Evolutionary conservation across 2,888 invertebrate species (phyloP).

Genomic region (Hirudinaria manillensis): DNA sequence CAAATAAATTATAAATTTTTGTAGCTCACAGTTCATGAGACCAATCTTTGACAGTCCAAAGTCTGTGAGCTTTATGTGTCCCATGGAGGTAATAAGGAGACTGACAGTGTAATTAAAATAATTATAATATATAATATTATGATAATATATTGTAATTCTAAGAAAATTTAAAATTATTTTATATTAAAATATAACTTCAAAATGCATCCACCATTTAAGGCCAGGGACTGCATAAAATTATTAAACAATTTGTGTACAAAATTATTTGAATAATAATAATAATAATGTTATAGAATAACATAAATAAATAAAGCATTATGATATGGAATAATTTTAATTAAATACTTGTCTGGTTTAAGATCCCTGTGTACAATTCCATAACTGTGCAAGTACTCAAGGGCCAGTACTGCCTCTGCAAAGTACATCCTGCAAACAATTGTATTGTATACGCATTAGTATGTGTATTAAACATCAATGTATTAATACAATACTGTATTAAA

Average conservation of each 20-base stretch:
- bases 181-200: background rate
- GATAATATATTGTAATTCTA: background rate
- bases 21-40: conserved; percentile 78
- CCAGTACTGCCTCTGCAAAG: conserved; percentile 98
- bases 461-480: background rate
- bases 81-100: conserved; percentile 89
- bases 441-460: background rate
- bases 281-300: too few relatives aligned
- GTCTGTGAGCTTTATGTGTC: conserved; percentile 97
- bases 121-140: background rate
- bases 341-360: conserved; percentile 92
- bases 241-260: too few relatives aligned
- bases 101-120: conserved; percentile 58
- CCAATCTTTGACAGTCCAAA: conserved; percentile 96
- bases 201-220: background rate
- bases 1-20: too few relatives aligned
- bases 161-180: background rate
- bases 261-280: too few relatives aligned
- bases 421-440: conserved; percentile 61
- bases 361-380: conserved; percentile 98
- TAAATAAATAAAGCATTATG: background rate
- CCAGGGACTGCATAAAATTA: too few relatives aligned
- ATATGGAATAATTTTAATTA: background rate
- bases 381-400: conserved; percentile 95
- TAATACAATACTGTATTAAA: too few relatives aligned